These are phyloP conservation scores for Ormyrus nitidulus DNA, from an alignment of 2,888 invertebrate genomes.

Conservation along the genomic window DNA sequence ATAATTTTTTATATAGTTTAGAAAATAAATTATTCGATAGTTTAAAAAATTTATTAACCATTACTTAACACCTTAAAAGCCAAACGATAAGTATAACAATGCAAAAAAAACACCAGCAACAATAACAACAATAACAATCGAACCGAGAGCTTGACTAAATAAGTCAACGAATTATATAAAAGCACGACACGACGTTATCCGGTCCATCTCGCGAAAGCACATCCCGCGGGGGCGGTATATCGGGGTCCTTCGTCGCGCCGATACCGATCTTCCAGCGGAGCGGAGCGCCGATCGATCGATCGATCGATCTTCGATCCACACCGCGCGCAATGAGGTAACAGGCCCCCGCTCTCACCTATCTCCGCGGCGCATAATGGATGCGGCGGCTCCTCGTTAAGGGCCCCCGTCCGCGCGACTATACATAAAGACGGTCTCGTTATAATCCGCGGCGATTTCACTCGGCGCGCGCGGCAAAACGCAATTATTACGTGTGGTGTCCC, in stretches of 20 bases:
- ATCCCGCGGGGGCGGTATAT: not conserved
- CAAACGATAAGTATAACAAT: too few species aligned
- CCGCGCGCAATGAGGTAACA: conserved; percentile 11
- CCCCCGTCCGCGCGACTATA: not conserved
- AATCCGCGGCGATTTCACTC: conserved; percentile 19
- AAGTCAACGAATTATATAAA: not conserved
- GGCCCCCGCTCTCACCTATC: conserved; percentile 8
- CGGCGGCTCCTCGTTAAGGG: conserved; percentile 26
- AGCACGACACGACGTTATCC: not conserved
- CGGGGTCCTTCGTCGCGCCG: not conserved
- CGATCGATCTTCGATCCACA: conserved; percentile 5
- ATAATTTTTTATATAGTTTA: too few species aligned
- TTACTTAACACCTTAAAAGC: too few species aligned
- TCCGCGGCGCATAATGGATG: not conserved
- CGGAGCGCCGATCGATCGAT: not conserved
- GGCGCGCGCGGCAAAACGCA: not conserved
- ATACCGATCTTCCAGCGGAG: conserved; percentile 15
- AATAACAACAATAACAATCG: too few species aligned
- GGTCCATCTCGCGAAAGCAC: too few species aligned
- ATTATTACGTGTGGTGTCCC: not conserved
- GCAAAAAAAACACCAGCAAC: too few species aligned
- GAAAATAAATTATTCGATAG: too few species aligned
- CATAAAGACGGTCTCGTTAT: conserved; percentile 10
- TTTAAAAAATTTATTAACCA: too few species aligned
- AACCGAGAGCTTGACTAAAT: not conserved